These are phyloP conservation scores for Callyntrura sp. DNA, from an alignment of 2,888 invertebrate genomes.

Conservation along the genomic window DNA sequence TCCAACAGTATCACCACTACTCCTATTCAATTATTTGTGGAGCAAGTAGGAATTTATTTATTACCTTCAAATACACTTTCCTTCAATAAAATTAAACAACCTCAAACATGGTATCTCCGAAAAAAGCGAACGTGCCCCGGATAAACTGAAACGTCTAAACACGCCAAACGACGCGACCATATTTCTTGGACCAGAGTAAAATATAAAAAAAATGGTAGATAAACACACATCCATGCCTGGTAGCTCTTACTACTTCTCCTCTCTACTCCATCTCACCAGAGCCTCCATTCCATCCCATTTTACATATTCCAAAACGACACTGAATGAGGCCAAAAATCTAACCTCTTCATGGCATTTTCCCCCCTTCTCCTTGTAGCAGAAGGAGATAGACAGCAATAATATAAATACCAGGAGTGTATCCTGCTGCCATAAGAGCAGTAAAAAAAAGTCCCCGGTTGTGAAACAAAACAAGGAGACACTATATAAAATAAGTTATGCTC, in stretches of 20 bases:
- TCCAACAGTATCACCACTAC: background rate
- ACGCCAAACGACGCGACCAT: too few species aligned
- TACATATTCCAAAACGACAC: background rate
- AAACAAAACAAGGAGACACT: background rate
- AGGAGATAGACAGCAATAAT: too few species aligned
- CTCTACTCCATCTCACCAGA: background rate
- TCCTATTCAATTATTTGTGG: constrained; percentile 5
- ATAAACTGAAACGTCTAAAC: too few species aligned
- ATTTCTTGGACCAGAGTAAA: background rate
- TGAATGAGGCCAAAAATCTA: background rate
- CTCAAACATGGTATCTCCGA: background rate
- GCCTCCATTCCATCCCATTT: background rate
- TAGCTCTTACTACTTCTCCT: background rate
- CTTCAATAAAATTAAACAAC: background rate
- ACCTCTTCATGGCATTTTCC: background rate
- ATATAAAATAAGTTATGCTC: background rate
- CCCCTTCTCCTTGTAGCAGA: background rate
- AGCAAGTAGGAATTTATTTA: background rate
- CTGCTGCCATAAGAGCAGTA: too few species aligned
- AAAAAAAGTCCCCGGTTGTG: background rate
- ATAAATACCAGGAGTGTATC: too few species aligned
- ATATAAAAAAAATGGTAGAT: background rate
- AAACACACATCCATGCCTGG: background rate
- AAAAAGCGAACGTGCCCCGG: too few species aligned
- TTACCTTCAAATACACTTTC: background rate